Evolutionary conservation across 2,113 vertebrate genomes (phyloP).

Genomic region (Lamprologus ornatipinnis): DNA sequence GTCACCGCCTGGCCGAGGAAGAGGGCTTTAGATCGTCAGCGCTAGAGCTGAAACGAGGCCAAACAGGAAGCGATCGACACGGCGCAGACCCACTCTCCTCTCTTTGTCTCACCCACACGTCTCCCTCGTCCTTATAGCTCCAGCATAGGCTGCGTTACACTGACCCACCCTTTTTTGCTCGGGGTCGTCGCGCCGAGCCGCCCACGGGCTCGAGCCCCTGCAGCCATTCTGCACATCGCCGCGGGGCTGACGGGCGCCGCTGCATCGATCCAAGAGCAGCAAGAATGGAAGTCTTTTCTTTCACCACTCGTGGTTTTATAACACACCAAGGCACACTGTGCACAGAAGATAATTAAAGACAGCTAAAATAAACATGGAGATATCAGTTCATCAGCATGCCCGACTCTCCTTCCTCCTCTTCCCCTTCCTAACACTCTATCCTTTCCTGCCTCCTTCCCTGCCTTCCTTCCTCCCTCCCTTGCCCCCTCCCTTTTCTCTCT

Average conservation of each 20-base stretch:
- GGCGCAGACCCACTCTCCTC: background rate
- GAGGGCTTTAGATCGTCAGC: constrained; percentile 28
- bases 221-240: constrained; percentile 24
- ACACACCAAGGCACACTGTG: background rate
- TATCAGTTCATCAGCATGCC: constrained; percentile 54
- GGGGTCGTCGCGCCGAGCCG: constrained; percentile 24
- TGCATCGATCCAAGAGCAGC: constrained; percentile 15
- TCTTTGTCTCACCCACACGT: constrained; percentile 26
- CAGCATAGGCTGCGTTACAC: constrained; percentile 39
- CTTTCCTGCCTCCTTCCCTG: background rate
- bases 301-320: background rate
- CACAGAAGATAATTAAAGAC: constrained; percentile 63
- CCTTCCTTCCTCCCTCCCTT: constrained; percentile 5
- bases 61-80: constrained; percentile 50
- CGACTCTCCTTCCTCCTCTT: background rate
- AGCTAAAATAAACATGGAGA: constrained; percentile 62
- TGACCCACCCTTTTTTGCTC: constrained; percentile 59
- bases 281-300: background rate
- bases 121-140: constrained; percentile 35
- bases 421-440: background rate
- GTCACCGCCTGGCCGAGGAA: background rate
- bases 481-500: constrained; percentile 40
- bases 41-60: constrained; percentile 45
- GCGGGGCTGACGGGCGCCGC: background rate
- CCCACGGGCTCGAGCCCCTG: constrained; percentile 21